Evolutionary conservation across 2,888 invertebrate species (phyloP).

Genomic region (Trichopria drosophilae): DNA sequence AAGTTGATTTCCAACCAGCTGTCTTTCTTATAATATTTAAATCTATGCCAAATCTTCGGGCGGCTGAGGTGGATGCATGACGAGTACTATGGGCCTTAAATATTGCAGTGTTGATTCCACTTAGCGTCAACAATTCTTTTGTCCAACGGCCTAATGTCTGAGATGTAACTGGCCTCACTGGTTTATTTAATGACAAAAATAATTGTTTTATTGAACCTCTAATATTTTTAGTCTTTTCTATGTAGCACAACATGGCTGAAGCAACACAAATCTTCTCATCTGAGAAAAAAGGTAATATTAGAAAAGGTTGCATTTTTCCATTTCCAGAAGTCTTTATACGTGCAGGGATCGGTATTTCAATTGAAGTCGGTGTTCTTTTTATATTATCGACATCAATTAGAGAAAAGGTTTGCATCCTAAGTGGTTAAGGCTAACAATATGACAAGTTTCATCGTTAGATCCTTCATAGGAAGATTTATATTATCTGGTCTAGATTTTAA

Average conservation of each 20-base stretch:
- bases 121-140: background rate
- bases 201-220: background rate
- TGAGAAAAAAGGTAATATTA: conserved; percentile 2
- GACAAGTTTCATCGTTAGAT: conserved; percentile 9
- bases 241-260: background rate
- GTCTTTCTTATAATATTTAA: conserved; percentile 1
- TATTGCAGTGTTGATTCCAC: conserved; percentile 2
- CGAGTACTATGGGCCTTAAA: conserved; percentile 10
- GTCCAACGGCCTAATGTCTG: conserved; percentile 11
- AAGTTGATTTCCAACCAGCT: conserved; percentile 3
- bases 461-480: conserved; percentile 6
- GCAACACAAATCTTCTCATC: conserved; percentile 3
- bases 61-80: conserved; percentile 9
- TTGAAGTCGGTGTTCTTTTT: background rate
- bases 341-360: conserved; percentile 10
- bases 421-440: conserved; percentile 16
- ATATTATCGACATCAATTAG: conserved; percentile 5
- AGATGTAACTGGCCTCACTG: background rate
- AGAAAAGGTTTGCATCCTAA: conserved; percentile 10
- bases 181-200: conserved; percentile 9
- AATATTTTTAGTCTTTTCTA: conserved; percentile 3
- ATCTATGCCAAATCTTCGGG: background rate
- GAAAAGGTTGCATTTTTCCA: conserved; percentile 1
- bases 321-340: conserved; percentile 9
- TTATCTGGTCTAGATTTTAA: conserved; percentile 7